Evolutionary conservation across 2,113 vertebrate genomes (phyloP).

Genomic region (Proterorhinus semilunaris): DNA sequence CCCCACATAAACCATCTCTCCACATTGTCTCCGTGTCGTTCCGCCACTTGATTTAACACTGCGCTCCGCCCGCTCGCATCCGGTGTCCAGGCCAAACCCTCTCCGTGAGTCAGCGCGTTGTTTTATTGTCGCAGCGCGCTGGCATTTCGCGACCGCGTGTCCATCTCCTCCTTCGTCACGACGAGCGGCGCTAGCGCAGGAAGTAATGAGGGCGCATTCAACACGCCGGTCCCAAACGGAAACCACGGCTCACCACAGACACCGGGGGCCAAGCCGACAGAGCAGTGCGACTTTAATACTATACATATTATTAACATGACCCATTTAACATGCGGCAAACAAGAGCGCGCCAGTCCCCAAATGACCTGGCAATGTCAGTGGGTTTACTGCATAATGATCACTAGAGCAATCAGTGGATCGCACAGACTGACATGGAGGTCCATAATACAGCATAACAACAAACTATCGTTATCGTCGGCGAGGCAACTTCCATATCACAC

Average conservation of each 20-base stretch:
- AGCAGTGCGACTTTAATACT: neutral
- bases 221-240: conserved; percentile 4
- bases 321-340: conserved; percentile 36
- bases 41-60: too few species aligned
- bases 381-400: neutral
- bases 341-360: neutral
- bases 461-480: too few species aligned
- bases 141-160: conserved; percentile 38
- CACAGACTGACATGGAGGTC: too few species aligned
- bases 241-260: neutral
- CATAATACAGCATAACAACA: too few species aligned
- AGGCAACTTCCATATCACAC: too few species aligned
- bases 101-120: neutral
- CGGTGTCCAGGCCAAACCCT: neutral
- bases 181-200: conserved; percentile 29
- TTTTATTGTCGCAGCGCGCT: neutral
- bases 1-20: too few species aligned
- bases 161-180: conserved; percentile 22
- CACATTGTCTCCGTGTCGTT: too few species aligned
- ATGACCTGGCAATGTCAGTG: neutral
- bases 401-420: too few species aligned
- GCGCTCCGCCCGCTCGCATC: too few species aligned
- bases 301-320: conserved; percentile 26
- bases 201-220: conserved; percentile 19
- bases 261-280: neutral